These are phyloP conservation scores for Mionectes macconnelli DNA, from an alignment of 2,113 vertebrate genomes.

Conservation along the genomic window DNA sequence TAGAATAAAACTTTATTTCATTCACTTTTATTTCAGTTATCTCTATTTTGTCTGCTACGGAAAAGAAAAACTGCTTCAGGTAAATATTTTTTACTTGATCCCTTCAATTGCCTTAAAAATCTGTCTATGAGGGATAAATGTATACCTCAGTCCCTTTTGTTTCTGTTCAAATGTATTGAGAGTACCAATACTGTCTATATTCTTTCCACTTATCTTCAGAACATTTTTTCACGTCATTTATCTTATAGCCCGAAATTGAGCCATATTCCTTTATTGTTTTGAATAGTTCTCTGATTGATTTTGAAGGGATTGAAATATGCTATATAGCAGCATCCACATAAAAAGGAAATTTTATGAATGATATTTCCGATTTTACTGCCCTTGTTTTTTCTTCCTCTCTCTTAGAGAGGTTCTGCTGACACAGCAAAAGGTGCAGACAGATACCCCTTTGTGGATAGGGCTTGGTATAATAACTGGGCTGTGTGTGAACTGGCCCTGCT, in stretches of 20 bases:
- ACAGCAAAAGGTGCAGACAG: not conserved
- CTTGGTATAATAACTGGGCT: not conserved
- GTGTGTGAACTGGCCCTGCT: not conserved
- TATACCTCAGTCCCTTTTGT: not conserved
- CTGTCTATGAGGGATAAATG: not conserved
- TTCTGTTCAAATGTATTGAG: slow-evolving; percentile 8
- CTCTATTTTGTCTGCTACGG: not conserved
- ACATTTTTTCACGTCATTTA: not conserved
- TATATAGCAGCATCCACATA: not conserved
- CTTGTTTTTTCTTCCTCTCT: not conserved
- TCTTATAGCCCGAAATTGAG: not conserved
- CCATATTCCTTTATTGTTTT: slow-evolving; percentile 23
- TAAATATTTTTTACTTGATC: slow-evolving; percentile 2
- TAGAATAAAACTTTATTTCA: not conserved
- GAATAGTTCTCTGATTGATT: not conserved
- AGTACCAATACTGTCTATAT: not conserved
- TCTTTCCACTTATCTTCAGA: not conserved
- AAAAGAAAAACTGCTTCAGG: not conserved
- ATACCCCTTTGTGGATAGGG: not conserved
- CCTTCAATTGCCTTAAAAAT: not conserved
- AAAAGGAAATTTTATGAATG: slow-evolving; percentile 21
- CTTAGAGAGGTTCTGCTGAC: not conserved
- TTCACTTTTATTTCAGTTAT: not conserved
- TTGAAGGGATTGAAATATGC: slow-evolving; percentile 10
- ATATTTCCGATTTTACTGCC: not conserved